Conservation (phyloP, 1,140 invertebrate species). For the Antheraea mylitta region DNA sequence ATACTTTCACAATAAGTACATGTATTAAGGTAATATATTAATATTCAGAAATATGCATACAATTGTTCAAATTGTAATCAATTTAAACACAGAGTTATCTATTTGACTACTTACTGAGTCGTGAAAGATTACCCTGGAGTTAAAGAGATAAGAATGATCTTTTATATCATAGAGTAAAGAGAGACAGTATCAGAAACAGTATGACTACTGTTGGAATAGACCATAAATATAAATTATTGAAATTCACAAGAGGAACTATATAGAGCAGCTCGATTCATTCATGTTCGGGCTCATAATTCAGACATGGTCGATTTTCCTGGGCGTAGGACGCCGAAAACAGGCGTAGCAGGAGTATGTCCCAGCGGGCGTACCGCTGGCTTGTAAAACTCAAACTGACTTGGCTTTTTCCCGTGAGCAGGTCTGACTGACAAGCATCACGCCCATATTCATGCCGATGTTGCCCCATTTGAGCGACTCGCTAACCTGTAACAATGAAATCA, state of each 20-base stretch:
- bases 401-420: constrained; percentile 66
- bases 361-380: constrained; percentile 53
- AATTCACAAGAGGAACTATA: constrained; percentile 26
- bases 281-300: constrained; percentile 29
- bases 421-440: constrained; percentile 81
- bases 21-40: not conserved
- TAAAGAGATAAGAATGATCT: not conserved
- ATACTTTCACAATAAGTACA: constrained; percentile 22
- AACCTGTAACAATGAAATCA: constrained; percentile 79
- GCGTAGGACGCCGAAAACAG: constrained; percentile 57
- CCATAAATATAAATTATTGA: constrained; percentile 23
- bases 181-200: constrained; percentile 21
- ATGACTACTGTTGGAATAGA: constrained; percentile 33
- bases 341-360: constrained; percentile 46
- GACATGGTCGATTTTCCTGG: constrained; percentile 58
- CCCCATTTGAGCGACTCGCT: constrained; percentile 84
- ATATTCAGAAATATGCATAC: no score
- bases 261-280: constrained; percentile 3
- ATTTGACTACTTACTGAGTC: not conserved
- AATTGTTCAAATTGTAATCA: not conserved
- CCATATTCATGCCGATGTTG: constrained; percentile 83
- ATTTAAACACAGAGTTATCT: not conserved
- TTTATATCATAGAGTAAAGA: not conserved
- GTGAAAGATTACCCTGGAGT: constrained; percentile 14
- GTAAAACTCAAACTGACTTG: constrained; percentile 70